A percentile compares a stretch with the other conserved stretches of the same genome.
These are phyloP conservation scores for Tetraneura akinire DNA, from an alignment of 1,140 invertebrate species.

Conservation along the genomic window DNA sequence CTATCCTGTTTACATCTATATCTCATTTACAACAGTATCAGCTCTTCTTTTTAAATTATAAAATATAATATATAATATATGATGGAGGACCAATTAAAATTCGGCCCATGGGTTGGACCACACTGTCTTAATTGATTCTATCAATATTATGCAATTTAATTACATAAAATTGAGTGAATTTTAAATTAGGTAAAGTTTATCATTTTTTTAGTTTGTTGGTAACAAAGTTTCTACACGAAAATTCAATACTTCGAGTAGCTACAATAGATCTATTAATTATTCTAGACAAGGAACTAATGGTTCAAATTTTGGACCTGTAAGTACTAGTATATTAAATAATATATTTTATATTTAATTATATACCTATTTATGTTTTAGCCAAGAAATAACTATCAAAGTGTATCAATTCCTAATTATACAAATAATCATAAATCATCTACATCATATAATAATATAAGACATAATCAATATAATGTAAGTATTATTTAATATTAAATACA, in stretches of 20 bases:
- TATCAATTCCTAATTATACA: neutral
- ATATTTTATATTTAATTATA: neutral
- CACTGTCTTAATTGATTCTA: too few species aligned
- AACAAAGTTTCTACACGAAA: neutral
- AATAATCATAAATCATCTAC: neutral
- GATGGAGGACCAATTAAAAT: too few species aligned
- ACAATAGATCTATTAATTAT: neutral
- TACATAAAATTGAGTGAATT: too few species aligned
- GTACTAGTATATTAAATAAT: neutral
- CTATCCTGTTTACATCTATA: too few species aligned
- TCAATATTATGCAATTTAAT: too few species aligned
- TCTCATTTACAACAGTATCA: too few species aligned
- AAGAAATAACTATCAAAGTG: neutral
- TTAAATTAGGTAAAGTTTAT: neutral
- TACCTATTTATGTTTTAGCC: neutral
- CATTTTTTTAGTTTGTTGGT: neutral
- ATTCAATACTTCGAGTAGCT: neutral
- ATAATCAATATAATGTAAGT: conserved; percentile 14
- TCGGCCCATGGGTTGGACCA: too few species aligned
- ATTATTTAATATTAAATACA: neutral
- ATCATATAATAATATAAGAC: neutral
- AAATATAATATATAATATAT: too few species aligned
- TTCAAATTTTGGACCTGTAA: neutral
- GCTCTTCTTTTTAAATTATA: too few species aligned
- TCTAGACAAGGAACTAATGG: conserved; percentile 2